Conservation (phyloP, 2,113 vertebrate genomes). For the Panthera tigris region DNA sequence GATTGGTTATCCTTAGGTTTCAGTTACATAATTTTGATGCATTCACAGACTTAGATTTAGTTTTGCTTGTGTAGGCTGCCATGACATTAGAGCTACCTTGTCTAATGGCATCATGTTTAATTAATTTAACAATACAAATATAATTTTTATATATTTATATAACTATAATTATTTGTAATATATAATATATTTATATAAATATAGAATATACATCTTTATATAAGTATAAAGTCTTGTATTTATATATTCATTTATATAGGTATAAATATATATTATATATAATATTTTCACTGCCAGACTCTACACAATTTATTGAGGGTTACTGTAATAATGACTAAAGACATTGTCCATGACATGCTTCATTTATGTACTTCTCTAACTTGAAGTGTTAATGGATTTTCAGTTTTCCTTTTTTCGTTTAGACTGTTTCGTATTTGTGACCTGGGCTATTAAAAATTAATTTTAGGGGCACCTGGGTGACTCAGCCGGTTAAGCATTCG, state of each 20-base stretch:
- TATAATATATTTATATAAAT: neutral
- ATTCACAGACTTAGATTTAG: neutral
- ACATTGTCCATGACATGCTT: neutral
- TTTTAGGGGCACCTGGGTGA: too few species aligned
- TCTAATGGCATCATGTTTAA: neutral
- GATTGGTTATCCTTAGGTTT: neutral
- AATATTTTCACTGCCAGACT: neutral
- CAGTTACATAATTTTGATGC: neutral
- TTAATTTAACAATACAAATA: neutral
- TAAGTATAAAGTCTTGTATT: neutral
- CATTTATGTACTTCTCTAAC: neutral
- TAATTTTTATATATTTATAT: neutral
- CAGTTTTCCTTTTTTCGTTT: neutral
- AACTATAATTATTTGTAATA: neutral
- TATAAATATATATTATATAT: neutral
- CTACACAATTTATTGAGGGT: neutral
- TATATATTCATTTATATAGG: neutral
- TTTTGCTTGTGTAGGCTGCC: neutral
- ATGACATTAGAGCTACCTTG: neutral
- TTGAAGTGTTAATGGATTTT: neutral
- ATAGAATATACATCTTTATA: neutral
- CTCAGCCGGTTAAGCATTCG: too few species aligned
- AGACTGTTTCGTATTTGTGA: neutral
- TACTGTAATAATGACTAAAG: neutral
- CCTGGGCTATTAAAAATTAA: neutral